These are phyloP conservation scores for Scrobipalpa costella DNA, from an alignment of 2,888 invertebrate genomes.

Conservation along the genomic window DNA sequence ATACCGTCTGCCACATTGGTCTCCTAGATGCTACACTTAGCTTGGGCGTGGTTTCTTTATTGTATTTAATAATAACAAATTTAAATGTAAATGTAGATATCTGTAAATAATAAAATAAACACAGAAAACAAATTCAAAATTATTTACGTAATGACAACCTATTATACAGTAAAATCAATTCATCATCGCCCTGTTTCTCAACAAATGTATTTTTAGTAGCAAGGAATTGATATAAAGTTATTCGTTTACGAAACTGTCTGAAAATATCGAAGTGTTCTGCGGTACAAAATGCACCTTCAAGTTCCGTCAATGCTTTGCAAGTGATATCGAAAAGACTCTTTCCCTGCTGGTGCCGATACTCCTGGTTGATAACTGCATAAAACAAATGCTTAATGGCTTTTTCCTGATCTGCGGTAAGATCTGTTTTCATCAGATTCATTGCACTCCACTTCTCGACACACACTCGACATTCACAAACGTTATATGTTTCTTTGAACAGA, in stretches of 20 bases:
- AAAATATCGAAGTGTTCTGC: conserved; percentile 1
- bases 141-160: too few species aligned
- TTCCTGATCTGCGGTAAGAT: neutral
- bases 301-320: neutral
- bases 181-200: neutral
- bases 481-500: neutral
- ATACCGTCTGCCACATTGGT: too few species aligned
- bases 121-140: too few species aligned
- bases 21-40: too few species aligned
- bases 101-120: too few species aligned
- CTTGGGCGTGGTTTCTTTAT: too few species aligned
- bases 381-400: neutral
- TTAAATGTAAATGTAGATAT: too few species aligned
- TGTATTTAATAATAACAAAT: too few species aligned
- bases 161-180: neutral
- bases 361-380: neutral
- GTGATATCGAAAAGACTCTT: neutral
- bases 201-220: conserved; percentile 1
- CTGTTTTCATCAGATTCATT: neutral
- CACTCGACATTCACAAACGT: conserved; percentile 6
- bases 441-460: conserved; percentile 7
- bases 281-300: neutral
- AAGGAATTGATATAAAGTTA: neutral
- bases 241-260: neutral
- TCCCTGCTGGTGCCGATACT: neutral